phyloP scores from a whole-genome alignment of 2,797 vertebrate species.

The Tolypeutes matacus region DNA sequence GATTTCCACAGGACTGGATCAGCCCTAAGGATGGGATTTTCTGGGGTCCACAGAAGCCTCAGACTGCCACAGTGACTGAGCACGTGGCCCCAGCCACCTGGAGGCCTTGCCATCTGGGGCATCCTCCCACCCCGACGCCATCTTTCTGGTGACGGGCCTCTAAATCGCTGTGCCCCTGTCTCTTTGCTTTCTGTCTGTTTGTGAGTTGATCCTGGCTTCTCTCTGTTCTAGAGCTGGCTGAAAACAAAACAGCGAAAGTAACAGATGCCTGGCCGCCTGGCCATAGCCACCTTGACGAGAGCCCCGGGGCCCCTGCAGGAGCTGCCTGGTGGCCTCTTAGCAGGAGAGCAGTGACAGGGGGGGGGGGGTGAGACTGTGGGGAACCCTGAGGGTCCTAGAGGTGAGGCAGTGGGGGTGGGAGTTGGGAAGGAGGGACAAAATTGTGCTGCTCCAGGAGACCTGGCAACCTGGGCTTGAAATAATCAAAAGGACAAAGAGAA shows the following conservation, averaged over 20 bases:
- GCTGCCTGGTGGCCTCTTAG: conserved; percentile 75
- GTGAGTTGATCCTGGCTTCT: conserved; percentile 91
- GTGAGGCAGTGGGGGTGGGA: conserved; percentile 59
- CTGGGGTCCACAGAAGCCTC: no score
- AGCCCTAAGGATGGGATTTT: no score
- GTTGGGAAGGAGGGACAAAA: conserved; percentile 53
- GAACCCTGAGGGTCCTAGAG: conserved; percentile 75
- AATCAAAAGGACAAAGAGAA: conserved; percentile 84
- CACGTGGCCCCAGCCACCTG: conserved; percentile 90
- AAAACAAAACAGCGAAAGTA: conserved; percentile 81
- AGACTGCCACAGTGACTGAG: conserved; percentile 64
- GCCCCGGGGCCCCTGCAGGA: conserved; percentile 36
- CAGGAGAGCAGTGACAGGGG: conserved; percentile 34
- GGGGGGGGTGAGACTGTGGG: conserved; percentile 64
- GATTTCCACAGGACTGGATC: no score
- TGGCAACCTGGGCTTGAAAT: conserved; percentile 87
- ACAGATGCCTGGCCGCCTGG: conserved; percentile 82
- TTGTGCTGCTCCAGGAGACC: conserved; percentile 81
- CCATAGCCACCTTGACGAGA: conserved; percentile 76
- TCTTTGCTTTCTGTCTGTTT: conserved; percentile 92
- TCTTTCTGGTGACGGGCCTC: conserved; percentile 90
- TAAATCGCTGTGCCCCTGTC: conserved; percentile 91
- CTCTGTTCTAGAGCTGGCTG: conserved; percentile 88
- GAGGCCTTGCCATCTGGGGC: conserved; percentile 88
- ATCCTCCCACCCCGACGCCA: conserved; percentile 88